Base-by-base conservation (phyloP, 1,140 invertebrate species). In the Oreohelix idahoensis region DNA sequence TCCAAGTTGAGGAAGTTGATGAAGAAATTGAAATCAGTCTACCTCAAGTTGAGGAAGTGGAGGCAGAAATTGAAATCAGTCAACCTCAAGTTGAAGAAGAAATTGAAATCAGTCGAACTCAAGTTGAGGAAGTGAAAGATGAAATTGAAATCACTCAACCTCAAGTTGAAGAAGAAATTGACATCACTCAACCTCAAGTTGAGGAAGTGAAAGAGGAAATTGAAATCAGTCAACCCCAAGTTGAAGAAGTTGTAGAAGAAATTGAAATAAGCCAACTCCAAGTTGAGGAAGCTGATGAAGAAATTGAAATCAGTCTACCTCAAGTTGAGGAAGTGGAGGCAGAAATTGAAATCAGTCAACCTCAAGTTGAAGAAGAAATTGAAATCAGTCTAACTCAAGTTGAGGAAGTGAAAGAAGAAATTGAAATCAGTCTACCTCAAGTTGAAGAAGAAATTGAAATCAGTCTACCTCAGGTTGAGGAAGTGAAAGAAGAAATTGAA, bases 161-260 rank as follows among this genome's bases (percentile, higher is more conserved):
- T 77, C 51, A 71, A 70, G 69, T 29, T 73, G 76, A 79, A 51
- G 83, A 86, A 42, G 73, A 73, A 49, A 63, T 38, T 26, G 63
- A 71, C 29, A 36, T 81, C 0, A 53, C 58, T 32, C 42, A 81
- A 49, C 74, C 75, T 35, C 71, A 81, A 32, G 51, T 82, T 38
- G 81, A 83, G 76, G 81, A 79, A 32, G 39, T 66, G 78, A 49
- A 84, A 77, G 83, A 74, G 73, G 73, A 83, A 42, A 81, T 78
- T 58, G 49, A 82, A 35, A 76, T 69, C 32, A 23, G 0, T 26
- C 26, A 45, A 79, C 35, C 32, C 26, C n/a, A 81, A 63, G 42
- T 70, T 4, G 79, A 81, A 53, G 51, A 73, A 58, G 63, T n/a
- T 26, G 39, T 39, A 63, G 38, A 4, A 36, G 49, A 63, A 66